Evolutionary conservation across 2,113 vertebrate species (phyloP).

Genomic region (Lethenteron camtschaticum): DNA sequence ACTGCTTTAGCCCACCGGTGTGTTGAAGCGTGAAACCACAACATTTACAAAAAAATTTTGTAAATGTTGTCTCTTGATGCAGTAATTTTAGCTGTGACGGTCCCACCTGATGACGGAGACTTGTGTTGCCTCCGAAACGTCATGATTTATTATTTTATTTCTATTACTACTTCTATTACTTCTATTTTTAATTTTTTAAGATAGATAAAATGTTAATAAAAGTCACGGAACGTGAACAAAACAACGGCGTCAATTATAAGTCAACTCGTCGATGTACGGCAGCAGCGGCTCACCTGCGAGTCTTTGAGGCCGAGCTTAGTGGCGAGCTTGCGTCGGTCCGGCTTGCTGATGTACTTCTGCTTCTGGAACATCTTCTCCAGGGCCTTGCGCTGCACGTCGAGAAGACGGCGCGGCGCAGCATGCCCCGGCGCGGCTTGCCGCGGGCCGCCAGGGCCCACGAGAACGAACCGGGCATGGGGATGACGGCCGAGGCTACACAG

Average conservation of each 20-base stretch:
- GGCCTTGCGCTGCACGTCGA: conserved; percentile 77
- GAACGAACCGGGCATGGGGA: conserved; percentile 82
- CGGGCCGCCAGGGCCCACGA: conserved; percentile 65
- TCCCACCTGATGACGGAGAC: no score
- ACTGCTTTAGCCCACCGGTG: no score
- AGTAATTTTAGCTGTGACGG: no score
- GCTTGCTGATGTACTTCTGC: conserved; percentile 98
- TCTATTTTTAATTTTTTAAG: no score
- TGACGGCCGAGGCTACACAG: conserved; percentile 33
- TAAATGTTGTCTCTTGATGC: no score
- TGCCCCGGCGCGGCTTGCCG: conserved; percentile 72
- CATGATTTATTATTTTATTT: no score
- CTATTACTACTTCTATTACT: no score
- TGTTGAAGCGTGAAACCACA: no score
- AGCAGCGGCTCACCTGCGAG: conserved; percentile 42
- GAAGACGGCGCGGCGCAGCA: conserved; percentile 82
- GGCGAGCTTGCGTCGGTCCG: conserved; percentile 73
- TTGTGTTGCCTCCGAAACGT: no score
- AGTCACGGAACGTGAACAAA: background rate
- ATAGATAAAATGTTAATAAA: no score
- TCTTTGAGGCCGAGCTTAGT: conserved; percentile 76
- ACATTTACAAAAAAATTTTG: no score
- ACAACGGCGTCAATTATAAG: accelerated
- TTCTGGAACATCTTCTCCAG: conserved; percentile 96
- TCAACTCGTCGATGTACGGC: no score